These are phyloP conservation scores for Coendou prehensilis DNA, from an alignment of 2,797 vertebrate species.

Conservation along the genomic window DNA sequence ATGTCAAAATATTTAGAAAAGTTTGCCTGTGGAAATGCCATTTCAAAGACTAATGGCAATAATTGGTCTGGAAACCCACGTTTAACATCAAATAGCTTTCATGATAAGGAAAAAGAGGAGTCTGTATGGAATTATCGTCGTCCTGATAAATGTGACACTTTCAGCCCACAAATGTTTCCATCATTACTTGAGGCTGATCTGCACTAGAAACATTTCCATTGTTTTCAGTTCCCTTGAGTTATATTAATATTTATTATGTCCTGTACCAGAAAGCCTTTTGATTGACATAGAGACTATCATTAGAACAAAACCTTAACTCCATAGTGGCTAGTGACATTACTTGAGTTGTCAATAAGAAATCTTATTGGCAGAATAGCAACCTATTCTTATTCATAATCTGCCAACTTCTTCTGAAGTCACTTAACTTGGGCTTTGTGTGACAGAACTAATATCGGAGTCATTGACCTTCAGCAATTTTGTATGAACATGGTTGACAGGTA, in stretches of 20 bases:
- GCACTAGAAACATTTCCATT: background rate
- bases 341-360: slow-evolving; percentile 65
- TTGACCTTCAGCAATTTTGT: slow-evolving; percentile 78
- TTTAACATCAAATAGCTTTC: slow-evolving; percentile 29
- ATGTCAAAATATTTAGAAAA: slow-evolving; percentile 64
- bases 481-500: slow-evolving; percentile 80
- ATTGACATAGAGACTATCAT: slow-evolving; percentile 43
- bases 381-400: slow-evolving; percentile 57
- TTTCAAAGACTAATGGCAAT: slow-evolving; percentile 68
- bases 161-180: slow-evolving; percentile 34
- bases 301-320: slow-evolving; percentile 55
- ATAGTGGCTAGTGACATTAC: slow-evolving; percentile 51
- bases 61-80: slow-evolving; percentile 58
- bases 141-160: slow-evolving; percentile 11
- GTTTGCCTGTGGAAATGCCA: background rate
- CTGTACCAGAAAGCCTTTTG: slow-evolving; percentile 49
- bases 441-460: slow-evolving; percentile 74
- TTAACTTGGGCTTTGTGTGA: slow-evolving; percentile 62
- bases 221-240: background rate
- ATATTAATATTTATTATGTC: slow-evolving; percentile 49
- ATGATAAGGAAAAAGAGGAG: slow-evolving; percentile 50
- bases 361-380: slow-evolving; percentile 65
- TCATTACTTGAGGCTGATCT: slow-evolving; percentile 37
- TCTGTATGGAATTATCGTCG: slow-evolving; percentile 5
- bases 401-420: slow-evolving; percentile 71